phyloP scores from a whole-genome alignment of 2,888 invertebrate species.

The Apamea sordens region DNA sequence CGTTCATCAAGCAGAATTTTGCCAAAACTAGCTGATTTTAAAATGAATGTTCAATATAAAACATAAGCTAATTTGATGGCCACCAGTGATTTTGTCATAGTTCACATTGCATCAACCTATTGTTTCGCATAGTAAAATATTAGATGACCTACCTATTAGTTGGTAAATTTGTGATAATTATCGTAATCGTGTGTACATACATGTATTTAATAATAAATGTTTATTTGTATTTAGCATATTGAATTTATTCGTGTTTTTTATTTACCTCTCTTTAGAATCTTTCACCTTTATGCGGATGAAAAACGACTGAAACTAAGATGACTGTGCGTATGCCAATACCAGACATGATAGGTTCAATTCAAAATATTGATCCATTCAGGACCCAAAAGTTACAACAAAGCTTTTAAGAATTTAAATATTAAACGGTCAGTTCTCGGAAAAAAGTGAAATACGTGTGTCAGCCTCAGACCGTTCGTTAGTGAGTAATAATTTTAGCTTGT shows the following conservation, averaged over 20 bases:
- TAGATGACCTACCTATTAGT: conserved; percentile 68
- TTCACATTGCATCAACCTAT: conserved; percentile 32
- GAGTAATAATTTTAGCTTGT: conserved; percentile 72
- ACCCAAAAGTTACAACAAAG: conserved; percentile 6
- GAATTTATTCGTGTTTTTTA: conserved; percentile 62
- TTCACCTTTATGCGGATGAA: background rate
- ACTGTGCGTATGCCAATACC: background rate
- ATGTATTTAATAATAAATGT: conserved; percentile 83
- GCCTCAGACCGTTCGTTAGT: conserved; percentile 61
- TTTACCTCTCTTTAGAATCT: background rate
- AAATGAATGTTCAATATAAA: background rate
- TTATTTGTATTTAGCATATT: conserved; percentile 84
- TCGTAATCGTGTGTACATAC: conserved; percentile 84
- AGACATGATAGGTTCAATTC: conserved; percentile 22
- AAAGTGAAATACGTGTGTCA: conserved; percentile 51
- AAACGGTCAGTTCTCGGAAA: conserved; percentile 43
- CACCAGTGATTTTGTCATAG: conserved; percentile 10
- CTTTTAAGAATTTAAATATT: conserved; percentile 26
- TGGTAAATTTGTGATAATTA: conserved; percentile 85
- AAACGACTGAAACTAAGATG: background rate
- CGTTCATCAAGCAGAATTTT: conserved; percentile 7
- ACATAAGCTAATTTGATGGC: background rate
- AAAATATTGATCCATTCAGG: conserved; percentile 20
- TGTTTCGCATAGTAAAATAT: conserved; percentile 52
- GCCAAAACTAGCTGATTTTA: conserved; percentile 9